Conservation (phyloP, 1,140 invertebrate species). For the Trissolcus basalis region DNA sequence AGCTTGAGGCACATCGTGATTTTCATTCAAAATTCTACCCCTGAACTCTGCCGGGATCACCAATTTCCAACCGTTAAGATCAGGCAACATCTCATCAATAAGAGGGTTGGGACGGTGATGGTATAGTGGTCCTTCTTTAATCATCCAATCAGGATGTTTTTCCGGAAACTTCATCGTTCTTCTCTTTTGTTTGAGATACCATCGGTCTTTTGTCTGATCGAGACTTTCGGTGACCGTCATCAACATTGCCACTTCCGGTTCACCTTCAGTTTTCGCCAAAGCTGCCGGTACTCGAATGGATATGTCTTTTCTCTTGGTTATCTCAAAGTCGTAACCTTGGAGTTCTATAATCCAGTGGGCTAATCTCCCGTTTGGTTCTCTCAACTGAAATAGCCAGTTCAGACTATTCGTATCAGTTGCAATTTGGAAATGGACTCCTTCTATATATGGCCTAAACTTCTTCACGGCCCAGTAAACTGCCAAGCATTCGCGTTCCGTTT, state of each 20-base stretch:
- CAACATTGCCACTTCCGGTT: conserved; percentile 3
- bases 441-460: conserved; percentile 2
- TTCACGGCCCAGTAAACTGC: conserved; percentile 1
- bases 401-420: no score
- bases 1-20: not conserved
- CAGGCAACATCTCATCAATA: no score
- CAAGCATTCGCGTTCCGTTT: conserved; percentile 38
- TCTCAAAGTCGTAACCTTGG: conserved; percentile 7
- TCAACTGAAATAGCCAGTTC: conserved; percentile 50
- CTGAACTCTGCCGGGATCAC: not conserved
- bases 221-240: no score
- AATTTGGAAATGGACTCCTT: not conserved
- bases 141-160: no score
- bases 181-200: no score
- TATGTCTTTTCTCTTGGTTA: not conserved
- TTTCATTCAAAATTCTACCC: not conserved
- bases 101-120: no score
- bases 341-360: conserved; percentile 58
- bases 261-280: conserved; percentile 5
- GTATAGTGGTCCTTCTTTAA: no score
- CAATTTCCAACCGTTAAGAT: not conserved
- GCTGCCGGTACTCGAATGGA: conserved; percentile 10
- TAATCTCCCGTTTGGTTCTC: conserved; percentile 45
- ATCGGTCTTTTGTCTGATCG: no score
- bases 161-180: no score